Evolutionary conservation across 1,140 invertebrate species (phyloP), one percentile per base, ranked within the genome.

Genomic region (Gryon sp.): DNA sequence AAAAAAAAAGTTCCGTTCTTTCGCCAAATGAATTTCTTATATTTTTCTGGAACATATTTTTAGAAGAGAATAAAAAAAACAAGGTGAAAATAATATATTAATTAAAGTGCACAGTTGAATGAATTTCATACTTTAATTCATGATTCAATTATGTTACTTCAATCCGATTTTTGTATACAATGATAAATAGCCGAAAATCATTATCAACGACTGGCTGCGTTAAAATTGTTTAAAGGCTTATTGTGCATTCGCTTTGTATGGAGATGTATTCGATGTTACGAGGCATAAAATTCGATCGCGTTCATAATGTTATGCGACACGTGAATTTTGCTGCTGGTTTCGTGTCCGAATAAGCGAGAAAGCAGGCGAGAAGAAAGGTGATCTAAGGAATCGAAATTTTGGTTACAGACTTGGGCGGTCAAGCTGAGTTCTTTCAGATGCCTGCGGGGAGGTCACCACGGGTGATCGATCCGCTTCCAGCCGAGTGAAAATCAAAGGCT

Each of bases 251-350:
- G 38, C 53, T 60, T 57, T 63, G 59, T 59, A 38, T 38, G 30
- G 57, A 69, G 55, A 57, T 53, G 45, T 28, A 74, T 66, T 40
- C 22, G 45, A 75, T 75, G 72, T 63, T 55, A 57, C 63, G 63
- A 62, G 46, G 55, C 57, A 76, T 55, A 63, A 69, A 76, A 76
- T 70, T 76, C 65, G 65, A 76, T 76, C 38, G 57, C 20, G 55
- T 76, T 76, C 62, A 63, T 57, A 15, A 50, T 63, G 73, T 59
- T 65, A 59, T 59, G 73, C 40, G 65, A 69, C 57, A 69, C 73
- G 65, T 76, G 73, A 76, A 76, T 65, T 76, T 63, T 48, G 73
- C 73, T 76, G 65, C 73, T 76, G 52, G 57, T 63, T 76, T 69
- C 63, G 50, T 52, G 22, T 34, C 16, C 41, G 43, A 66, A 65